A percentile compares a stretch with the other conserved stretches of the same genome.
Conservation (phyloP, 2,888 invertebrate genomes). For the Nephrotoma appendiculata region DNA sequence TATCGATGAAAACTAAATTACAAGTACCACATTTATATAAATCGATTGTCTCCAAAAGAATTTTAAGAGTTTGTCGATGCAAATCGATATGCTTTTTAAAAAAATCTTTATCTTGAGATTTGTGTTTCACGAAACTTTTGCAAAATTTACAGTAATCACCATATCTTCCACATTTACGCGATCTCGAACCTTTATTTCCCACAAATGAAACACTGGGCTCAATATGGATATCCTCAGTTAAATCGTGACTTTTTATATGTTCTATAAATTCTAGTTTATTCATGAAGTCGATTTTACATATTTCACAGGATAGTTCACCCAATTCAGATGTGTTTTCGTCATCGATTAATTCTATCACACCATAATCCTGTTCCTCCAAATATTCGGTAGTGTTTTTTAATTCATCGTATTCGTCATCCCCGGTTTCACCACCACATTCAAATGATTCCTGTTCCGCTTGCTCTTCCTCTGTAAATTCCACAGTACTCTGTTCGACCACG, state of each 20-base stretch:
- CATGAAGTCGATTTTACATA: not conserved
- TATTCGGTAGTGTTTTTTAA: not conserved
- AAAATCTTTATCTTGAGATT: not conserved
- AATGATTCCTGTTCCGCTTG: not conserved
- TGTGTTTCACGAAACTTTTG: not conserved
- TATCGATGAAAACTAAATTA: not conserved
- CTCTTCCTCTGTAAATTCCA: not conserved
- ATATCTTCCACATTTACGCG: not conserved
- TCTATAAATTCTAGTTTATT: not conserved
- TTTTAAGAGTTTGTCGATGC: not conserved
- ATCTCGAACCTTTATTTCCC: not conserved
- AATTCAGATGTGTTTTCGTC: not conserved
- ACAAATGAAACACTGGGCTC: not conserved
- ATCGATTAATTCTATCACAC: not conserved
- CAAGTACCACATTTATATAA: conserved; percentile 1
- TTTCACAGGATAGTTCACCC: not conserved
- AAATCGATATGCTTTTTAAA: not conserved
- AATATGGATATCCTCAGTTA: not conserved
- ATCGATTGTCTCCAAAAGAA: not conserved
- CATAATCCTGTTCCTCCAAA: not conserved
- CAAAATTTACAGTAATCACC: not conserved
- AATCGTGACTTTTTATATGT: conserved; percentile 1
- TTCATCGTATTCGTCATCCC: not conserved
- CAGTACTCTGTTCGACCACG: not conserved
- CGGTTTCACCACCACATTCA: not conserved